phyloP scores from a whole-genome alignment of 92 coral and sea anemone species.

The Porites cylindrica region DNA sequence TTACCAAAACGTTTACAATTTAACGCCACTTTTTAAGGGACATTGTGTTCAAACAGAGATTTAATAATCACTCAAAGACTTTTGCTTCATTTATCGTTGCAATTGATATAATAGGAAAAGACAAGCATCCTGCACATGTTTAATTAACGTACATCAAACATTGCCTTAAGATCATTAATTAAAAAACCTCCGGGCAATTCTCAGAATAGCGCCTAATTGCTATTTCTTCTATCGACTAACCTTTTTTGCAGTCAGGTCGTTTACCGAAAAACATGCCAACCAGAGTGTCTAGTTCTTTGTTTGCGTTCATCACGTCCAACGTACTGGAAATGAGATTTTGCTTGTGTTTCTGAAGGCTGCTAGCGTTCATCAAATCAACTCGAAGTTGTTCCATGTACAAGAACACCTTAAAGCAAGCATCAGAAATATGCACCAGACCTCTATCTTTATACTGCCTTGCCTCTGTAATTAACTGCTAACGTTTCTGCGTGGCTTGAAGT shows the following conservation, averaged over 20 bases:
- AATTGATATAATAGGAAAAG: too few relatives aligned
- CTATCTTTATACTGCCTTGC: constrained; percentile 55
- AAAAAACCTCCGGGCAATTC: too few relatives aligned
- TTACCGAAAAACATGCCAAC: constrained; percentile 22
- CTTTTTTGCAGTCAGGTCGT: constrained; percentile 19
- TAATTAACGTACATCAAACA: too few relatives aligned
- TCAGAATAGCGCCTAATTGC: too few relatives aligned
- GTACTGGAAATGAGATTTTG: constrained; percentile 38
- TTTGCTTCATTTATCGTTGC: too few relatives aligned
- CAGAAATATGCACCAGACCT: constrained; percentile 66
- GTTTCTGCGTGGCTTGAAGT: constrained; percentile 27
- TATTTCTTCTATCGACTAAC: not conserved
- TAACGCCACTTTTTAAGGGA: too few relatives aligned
- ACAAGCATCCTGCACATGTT: too few relatives aligned
- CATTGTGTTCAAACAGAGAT: too few relatives aligned
- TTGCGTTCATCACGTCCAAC: constrained; percentile 3
- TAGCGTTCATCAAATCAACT: constrained; percentile 23
- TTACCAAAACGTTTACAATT: not conserved
- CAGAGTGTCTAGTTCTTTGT: constrained; percentile 11
- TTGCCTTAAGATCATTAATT: too few relatives aligned
- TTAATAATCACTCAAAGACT: too few relatives aligned
- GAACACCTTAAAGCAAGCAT: constrained; percentile 44
- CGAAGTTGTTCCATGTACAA: constrained; percentile 48
- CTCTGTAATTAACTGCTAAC: constrained; percentile 49
- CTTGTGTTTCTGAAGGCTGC: constrained; percentile 21